phyloP scores from a whole-genome alignment of 1,140 invertebrate species.

The Augochlora pura region DNA sequence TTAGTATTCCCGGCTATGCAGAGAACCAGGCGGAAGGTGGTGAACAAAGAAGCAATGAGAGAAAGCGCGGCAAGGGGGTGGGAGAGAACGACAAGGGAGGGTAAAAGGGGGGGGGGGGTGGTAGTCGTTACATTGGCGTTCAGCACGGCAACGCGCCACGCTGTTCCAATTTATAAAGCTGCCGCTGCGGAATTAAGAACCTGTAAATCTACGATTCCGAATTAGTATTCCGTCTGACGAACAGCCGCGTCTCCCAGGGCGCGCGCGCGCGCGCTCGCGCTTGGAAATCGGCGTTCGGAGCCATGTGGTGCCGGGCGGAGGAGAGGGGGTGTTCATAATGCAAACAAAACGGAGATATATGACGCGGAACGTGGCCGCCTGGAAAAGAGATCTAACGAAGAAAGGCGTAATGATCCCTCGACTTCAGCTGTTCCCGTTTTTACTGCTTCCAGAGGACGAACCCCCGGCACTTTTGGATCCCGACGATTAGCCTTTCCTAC shows the following conservation, averaged over 20 bases:
- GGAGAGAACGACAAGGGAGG: too few relatives aligned
- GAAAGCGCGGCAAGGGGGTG: too few relatives aligned
- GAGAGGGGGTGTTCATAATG: constrained; percentile 23
- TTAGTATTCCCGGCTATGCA: constrained; percentile 49
- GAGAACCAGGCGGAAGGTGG: neutral
- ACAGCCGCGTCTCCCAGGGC: constrained; percentile 42
- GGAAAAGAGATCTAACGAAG: neutral
- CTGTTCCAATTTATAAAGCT: constrained; percentile 72
- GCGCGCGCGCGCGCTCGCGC: too few relatives aligned
- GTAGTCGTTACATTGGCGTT: constrained; percentile 27
- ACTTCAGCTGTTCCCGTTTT: neutral
- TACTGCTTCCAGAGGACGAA: neutral
- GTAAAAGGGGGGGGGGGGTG: too few relatives aligned
- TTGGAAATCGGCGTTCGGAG: constrained; percentile 43
- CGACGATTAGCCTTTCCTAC: too few relatives aligned
- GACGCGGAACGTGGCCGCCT: neutral
- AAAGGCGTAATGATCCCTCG: neutral
- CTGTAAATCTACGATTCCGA: constrained; percentile 76
- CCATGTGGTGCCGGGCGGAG: constrained; percentile 22
- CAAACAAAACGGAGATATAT: neutral
- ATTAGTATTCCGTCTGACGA: constrained; percentile 76
- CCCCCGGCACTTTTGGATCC: neutral
- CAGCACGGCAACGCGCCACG: constrained; percentile 53
- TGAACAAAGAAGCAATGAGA: constrained; percentile 9
- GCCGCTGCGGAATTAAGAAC: constrained; percentile 75